Evolutionary conservation across 2,888 invertebrate species (phyloP), one percentile per base, ranked within the genome.

Genomic region (Chirona hameri): DNA sequence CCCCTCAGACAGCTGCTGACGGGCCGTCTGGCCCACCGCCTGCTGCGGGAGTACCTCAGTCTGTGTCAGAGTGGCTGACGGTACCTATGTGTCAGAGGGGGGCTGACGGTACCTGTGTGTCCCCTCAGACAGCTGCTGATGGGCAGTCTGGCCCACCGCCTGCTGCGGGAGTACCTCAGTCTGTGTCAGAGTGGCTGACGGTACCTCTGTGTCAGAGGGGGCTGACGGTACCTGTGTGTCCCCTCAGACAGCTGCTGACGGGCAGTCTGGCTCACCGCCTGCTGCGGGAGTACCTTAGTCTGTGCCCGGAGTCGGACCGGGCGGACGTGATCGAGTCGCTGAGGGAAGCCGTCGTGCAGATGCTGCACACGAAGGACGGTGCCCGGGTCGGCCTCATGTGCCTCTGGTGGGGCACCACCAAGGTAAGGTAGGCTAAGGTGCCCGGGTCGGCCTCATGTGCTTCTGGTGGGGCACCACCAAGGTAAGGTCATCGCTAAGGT

Each of bases 361-460:
- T 93, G 86, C 88, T 91, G 57, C 94, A 94, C 87, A 95, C 95
- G 0, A 92, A 93, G 87, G 93, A 94, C 84, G 97, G 98, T 0
- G 92, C 93, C 7, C 91, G 92, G 85, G 92, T 94, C 0, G 95
- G 94, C 2, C 92, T 94, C 89, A 90, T 93, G 81, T 95, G 96
- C 87, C 92, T 98, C 83, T 97, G 97, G 94, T 92, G 94, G 87
- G 95, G 96, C 14, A 88, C 88, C 57, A 87, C 88, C 39, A 91
- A 90, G 76, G 76, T 76, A 21, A 31, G 31, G 39, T 39, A 27
- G 12, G n/a, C 87, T 7, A 48, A 48, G 48, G 48, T 12, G 48
- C 9, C 48, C 48, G 48, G n/a, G 92, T 94, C 0, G 95, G 94
- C 2, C 92, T 94, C 89, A 90, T 93, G 81, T 95, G 96, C 87